These are phyloP conservation scores for Apamea sordens DNA, from an alignment of 2,888 invertebrate genomes.

Conservation along the genomic window DNA sequence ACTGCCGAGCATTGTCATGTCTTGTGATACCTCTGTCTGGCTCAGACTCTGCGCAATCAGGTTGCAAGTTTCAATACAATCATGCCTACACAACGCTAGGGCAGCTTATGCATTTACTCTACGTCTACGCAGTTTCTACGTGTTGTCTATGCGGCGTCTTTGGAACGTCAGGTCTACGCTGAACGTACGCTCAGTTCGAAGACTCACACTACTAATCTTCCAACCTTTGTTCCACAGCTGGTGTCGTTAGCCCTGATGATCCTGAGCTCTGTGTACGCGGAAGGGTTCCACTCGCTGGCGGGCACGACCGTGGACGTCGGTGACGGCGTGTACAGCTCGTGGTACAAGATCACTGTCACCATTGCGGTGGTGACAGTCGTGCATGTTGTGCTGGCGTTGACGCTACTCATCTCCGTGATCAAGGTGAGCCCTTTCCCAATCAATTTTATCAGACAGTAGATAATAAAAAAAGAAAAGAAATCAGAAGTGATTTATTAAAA, in stretches of 20 bases:
- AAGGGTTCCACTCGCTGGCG: conserved; percentile 63
- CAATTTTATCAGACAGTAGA: too few relatives aligned
- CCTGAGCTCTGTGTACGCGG: conserved; percentile 77
- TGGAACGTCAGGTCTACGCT: not conserved
- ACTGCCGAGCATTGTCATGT: too few relatives aligned
- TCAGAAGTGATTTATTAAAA: too few relatives aligned
- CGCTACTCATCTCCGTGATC: conserved; percentile 73
- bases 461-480: too few relatives aligned
- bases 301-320: conserved; percentile 78
- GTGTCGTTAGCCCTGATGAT: conserved; percentile 74
- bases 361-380: conserved; percentile 73
- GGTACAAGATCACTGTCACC: conserved; percentile 72
- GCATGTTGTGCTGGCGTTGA: conserved; percentile 78
- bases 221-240: conserved; percentile 72
- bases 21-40: not conserved
- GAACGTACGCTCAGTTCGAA: not conserved
- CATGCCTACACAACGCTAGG: not conserved
- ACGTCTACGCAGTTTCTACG: not conserved
- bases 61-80: not conserved
- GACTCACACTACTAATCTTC: not conserved
- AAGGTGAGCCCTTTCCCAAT: conserved; percentile 71
- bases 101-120: not conserved
- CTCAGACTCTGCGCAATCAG: not conserved
- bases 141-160: too few relatives aligned
- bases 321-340: conserved; percentile 76